These are phyloP conservation scores for Garra rufa DNA, from an alignment of 2,113 vertebrate genomes.

Conservation along the genomic window DNA sequence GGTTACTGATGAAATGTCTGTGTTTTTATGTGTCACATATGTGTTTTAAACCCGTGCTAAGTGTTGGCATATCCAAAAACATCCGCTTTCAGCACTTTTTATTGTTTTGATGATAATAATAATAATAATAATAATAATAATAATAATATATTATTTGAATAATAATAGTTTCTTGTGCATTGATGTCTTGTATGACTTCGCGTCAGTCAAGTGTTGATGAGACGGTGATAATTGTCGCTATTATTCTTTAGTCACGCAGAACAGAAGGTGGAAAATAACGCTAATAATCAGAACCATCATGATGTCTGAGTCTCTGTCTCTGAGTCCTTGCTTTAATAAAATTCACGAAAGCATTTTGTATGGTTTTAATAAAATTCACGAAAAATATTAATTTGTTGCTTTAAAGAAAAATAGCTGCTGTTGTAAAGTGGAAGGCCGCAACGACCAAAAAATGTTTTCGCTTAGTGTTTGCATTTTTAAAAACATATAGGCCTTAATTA, in stretches of 20 bases:
- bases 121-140: neutral
- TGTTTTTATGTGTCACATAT: neutral
- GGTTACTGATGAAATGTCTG: neutral
- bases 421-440: neutral
- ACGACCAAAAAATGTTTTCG: neutral
- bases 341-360: neutral
- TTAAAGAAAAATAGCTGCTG: neutral
- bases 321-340: neutral
- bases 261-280: conserved; percentile 79
- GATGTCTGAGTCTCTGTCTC: too few relatives aligned
- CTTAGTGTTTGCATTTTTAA: neutral
- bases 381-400: neutral
- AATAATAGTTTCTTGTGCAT: neutral
- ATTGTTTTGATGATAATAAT: neutral
- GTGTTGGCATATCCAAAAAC: neutral
- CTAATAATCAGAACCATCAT: conserved; percentile 81
- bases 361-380: too few relatives aligned
- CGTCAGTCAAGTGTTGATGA: conserved; percentile 68
- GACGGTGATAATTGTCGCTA: conserved; percentile 82
- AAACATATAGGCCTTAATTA: neutral
- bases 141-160: neutral
- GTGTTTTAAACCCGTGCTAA: neutral
- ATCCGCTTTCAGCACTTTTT: neutral
- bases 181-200: neutral
- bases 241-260: conserved; percentile 82